These are phyloP conservation scores for Caenorhabditis auriculariae DNA, from an alignment of 2,888 invertebrate species.

Conservation along the genomic window DNA sequence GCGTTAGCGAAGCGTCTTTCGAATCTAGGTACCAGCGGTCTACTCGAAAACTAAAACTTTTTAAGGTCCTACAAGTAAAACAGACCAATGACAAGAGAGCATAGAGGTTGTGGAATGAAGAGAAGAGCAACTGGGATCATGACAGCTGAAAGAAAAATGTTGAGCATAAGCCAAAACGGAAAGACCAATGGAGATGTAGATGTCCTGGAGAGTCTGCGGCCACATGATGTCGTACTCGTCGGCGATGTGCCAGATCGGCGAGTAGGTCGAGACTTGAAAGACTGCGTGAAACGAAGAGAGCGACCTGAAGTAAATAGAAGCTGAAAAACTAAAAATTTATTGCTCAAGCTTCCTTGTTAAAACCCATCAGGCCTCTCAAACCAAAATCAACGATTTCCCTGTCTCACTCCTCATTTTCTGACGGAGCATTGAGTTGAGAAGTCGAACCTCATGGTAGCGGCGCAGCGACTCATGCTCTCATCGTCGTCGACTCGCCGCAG, in stretches of 20 bases:
- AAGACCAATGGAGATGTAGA: conserved; percentile 50
- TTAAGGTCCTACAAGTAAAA: neutral
- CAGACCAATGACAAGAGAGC: conserved; percentile 43
- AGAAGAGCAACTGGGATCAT: conserved; percentile 54
- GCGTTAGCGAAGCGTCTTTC: too few relatives aligned
- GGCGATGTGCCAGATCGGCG: conserved; percentile 53
- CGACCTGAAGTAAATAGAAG: neutral
- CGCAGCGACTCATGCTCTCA: conserved; percentile 41
- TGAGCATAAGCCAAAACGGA: too few relatives aligned
- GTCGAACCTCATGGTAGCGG: conserved; percentile 33
- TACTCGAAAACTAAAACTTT: too few relatives aligned
- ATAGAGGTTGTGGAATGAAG: conserved; percentile 55
- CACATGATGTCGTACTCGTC: conserved; percentile 59
- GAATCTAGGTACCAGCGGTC: too few relatives aligned
- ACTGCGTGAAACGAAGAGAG: conserved; percentile 6
- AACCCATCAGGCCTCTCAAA: neutral
- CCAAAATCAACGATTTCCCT: too few relatives aligned
- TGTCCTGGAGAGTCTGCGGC: conserved; percentile 56
- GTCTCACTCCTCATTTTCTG: too few relatives aligned
- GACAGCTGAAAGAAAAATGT: conserved; percentile 27
- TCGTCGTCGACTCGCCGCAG: conserved; percentile 39
- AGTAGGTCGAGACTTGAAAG: conserved; percentile 41
- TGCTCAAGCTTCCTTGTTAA: neutral
- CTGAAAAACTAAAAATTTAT: neutral
- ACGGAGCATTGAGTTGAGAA: neutral